Conservation (phyloP, 2,797 vertebrate species). For the Masticophis lateralis region DNA sequence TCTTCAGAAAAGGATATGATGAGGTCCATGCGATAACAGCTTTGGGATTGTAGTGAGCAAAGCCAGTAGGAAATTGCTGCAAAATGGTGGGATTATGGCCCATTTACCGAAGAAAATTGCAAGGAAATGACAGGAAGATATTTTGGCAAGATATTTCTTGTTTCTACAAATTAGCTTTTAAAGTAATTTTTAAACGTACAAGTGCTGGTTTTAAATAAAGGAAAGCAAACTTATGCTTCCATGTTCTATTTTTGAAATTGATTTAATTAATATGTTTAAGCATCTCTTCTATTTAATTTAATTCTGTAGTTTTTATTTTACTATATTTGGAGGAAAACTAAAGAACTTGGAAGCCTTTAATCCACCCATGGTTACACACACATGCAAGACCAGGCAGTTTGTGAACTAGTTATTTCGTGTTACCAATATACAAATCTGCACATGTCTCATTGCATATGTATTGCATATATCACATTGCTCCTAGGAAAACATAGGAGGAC, state of each 20-base stretch:
- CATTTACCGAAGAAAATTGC: constrained; percentile 56
- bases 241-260: constrained; percentile 11
- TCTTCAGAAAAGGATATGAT: constrained; percentile 47
- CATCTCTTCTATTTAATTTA: background rate
- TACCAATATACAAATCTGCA: background rate
- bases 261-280: constrained; percentile 2
- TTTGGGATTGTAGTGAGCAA: constrained; percentile 54
- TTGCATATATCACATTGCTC: background rate
- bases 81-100: constrained; percentile 57
- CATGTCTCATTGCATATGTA: background rate
- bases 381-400: background rate
- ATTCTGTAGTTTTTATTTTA: constrained; percentile 26
- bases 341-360: background rate
- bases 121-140: constrained; percentile 39
- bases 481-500: background rate
- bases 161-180: constrained; percentile 35
- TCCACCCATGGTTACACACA: background rate
- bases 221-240: constrained; percentile 6
- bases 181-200: background rate
- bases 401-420: background rate
- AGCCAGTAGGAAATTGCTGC: constrained; percentile 50
- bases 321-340: constrained; percentile 8
- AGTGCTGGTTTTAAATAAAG: constrained; percentile 29
- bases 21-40: constrained; percentile 60
- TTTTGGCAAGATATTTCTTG: constrained; percentile 43